Conservation (phyloP, 2,888 invertebrate genomes). For the Notodonta ziczac region DNA sequence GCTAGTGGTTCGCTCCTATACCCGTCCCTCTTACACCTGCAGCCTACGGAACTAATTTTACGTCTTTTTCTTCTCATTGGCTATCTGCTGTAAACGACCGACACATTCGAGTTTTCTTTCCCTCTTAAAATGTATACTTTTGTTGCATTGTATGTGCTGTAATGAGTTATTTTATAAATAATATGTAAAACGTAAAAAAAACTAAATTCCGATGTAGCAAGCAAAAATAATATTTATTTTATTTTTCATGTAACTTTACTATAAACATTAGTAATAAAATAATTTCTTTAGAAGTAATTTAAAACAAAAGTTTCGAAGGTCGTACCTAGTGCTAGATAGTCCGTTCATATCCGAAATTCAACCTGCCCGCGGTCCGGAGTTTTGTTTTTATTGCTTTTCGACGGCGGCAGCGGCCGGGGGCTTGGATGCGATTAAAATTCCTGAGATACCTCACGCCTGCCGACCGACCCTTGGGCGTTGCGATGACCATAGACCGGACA, state of each 20-base stretch:
- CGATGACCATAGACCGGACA: slow-evolving; percentile 59
- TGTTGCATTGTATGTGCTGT: slow-evolving; percentile 46
- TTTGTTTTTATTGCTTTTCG: slow-evolving; percentile 69
- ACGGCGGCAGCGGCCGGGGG: slow-evolving; percentile 60
- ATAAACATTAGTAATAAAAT: slow-evolving; percentile 5
- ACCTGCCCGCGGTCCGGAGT: slow-evolving; percentile 56
- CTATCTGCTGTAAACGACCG: slow-evolving; percentile 66
- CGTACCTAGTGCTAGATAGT: slow-evolving; percentile 56
- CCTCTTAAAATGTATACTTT: slow-evolving; percentile 46
- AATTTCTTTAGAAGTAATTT: slow-evolving; percentile 17
- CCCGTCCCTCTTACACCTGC: slow-evolving; percentile 59
- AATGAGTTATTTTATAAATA: slow-evolving; percentile 34
- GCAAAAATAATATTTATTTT: background rate
- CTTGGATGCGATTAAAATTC: slow-evolving; percentile 83
- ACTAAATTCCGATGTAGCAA: slow-evolving; percentile 27
- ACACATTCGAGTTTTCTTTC: slow-evolving; percentile 55
- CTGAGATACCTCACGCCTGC: slow-evolving; percentile 78
- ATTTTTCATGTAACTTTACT: slow-evolving; percentile 24
- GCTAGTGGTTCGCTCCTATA: slow-evolving; percentile 26
- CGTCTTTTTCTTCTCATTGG: slow-evolving; percentile 73
- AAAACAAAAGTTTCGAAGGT: slow-evolving; percentile 49
- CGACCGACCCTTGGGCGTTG: slow-evolving; percentile 60
- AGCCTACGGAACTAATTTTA: slow-evolving; percentile 75
- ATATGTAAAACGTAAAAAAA: background rate
- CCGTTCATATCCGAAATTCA: slow-evolving; percentile 67